Evolutionary conservation across 2,113 vertebrate genomes (phyloP), one percentile per base, ranked within the genome.

Genomic region (Anhinga rufa): DNA sequence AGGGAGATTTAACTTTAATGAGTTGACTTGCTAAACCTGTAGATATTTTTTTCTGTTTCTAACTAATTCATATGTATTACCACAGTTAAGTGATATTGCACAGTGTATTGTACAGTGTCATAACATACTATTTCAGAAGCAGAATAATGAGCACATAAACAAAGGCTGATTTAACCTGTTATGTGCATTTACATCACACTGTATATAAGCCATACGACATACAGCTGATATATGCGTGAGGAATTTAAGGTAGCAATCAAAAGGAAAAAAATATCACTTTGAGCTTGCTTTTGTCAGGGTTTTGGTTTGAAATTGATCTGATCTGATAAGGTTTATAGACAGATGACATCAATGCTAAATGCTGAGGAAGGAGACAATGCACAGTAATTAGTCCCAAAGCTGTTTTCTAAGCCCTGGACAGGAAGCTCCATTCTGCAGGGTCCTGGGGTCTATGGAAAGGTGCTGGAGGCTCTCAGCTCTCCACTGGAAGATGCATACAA

Each of bases 341-440:
- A 95, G 89, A 98, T 97, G 89, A 97, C 93, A 97, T 97, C 96
- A 97, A 52, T 82, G 75, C 28, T 94, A 94, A 92, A 91, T 68
- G 68, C n/a, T 81, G 88, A 97, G 96, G 97, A 97, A 97, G 92
- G 79, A 98, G 86, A 97, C 90, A 95, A 92, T 86, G 54, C 42
- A 82, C 86, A 88, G 82, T 96, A 97, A 98, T 98, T 96, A 95
- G 76, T 86, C 84, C 93, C 80, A 96, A 92, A 95, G 78, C 85
- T 88, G 46, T 95, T 97, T 97, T 86, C 82, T 92, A 92, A 96
- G 87, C 36, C 86, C 93, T 95, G 93, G 51, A 62, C 88, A 95
- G 92, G 54, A 54, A 91, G 34, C 14, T 92, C 12, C 55, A 70
- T 86, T 81, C 64, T 81, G 83, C 57, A 54, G 49, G 68, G 57